phyloP scores from a whole-genome alignment of 2,113 vertebrate species.

The Grus americana region DNA sequence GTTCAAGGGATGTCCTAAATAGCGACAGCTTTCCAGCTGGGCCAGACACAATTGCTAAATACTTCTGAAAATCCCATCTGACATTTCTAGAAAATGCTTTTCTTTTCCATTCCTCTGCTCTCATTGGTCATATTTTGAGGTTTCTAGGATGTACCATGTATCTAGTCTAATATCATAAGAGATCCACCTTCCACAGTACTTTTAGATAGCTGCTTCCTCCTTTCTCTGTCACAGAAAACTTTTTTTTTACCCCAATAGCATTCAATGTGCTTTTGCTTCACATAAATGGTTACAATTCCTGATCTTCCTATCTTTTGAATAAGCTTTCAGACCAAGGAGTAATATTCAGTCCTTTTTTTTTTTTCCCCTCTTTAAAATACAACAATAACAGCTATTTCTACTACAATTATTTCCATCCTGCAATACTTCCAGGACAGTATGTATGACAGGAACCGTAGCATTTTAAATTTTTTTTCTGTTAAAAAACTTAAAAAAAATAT shows the following conservation, averaged over 20 bases:
- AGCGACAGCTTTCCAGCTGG: not conserved
- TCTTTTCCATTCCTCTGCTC: not conserved
- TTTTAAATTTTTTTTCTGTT: not conserved
- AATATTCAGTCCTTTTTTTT: not conserved
- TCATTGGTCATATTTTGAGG: not conserved
- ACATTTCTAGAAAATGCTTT: not conserved
- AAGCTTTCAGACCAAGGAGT: not conserved
- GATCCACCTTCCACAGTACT: not conserved
- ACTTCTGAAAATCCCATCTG: not conserved
- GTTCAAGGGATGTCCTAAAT: not conserved
- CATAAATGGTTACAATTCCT: not conserved
- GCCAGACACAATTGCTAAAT: not conserved
- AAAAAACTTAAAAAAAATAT: not conserved
- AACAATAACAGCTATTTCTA: not conserved
- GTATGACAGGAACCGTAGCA: fast-evolving
- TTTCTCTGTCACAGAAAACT: not conserved
- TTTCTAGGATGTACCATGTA: not conserved
- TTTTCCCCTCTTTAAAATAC: not conserved
- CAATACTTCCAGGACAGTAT: not conserved
- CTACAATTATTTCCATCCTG: not conserved
- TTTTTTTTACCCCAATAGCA: not conserved
- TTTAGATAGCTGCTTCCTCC: not conserved
- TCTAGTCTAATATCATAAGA: not conserved
- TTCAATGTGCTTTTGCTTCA: not conserved
- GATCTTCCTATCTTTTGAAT: not conserved